Conservation (phyloP, 2,888 invertebrate genomes). For the Caradrina kadenii region DNA sequence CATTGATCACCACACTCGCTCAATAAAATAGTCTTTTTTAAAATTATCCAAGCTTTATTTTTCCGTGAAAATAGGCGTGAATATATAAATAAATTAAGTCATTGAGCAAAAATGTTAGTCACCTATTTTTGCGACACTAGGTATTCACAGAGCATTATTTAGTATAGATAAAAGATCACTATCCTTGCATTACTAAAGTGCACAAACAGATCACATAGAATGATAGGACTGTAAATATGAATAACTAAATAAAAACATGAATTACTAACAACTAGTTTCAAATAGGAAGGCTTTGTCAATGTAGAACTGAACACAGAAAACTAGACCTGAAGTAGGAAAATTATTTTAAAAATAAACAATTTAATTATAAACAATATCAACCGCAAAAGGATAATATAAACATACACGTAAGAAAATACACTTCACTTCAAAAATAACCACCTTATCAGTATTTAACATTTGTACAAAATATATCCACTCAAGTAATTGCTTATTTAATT, state of each 20-base stretch:
- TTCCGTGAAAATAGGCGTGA: background rate
- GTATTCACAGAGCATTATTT: slow-evolving; percentile 11
- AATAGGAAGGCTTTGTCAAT: background rate
- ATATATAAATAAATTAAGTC: background rate
- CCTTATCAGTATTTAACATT: background rate
- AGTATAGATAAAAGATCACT: slow-evolving; percentile 11
- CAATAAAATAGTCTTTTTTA: no score
- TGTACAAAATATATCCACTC: slow-evolving; percentile 7
- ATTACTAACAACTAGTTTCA: background rate
- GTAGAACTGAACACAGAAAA: background rate
- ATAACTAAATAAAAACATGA: slow-evolving; percentile 14
- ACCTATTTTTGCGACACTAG: background rate
- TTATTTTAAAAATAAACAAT: background rate
- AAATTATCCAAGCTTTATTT: no score
- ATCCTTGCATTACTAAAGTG: slow-evolving; percentile 27
- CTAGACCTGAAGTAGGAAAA: no score
- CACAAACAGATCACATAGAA: background rate
- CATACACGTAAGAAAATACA: background rate
- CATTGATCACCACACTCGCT: no score
- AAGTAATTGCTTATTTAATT: no score
- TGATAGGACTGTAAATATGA: slow-evolving; percentile 13
- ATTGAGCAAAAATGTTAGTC: background rate
- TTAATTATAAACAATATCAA: background rate
- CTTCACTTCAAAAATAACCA: background rate
- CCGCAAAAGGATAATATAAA: background rate